These are phyloP conservation scores for Psilanteris sp. DNA, from an alignment of 1,140 invertebrate species.

Conservation along the genomic window DNA sequence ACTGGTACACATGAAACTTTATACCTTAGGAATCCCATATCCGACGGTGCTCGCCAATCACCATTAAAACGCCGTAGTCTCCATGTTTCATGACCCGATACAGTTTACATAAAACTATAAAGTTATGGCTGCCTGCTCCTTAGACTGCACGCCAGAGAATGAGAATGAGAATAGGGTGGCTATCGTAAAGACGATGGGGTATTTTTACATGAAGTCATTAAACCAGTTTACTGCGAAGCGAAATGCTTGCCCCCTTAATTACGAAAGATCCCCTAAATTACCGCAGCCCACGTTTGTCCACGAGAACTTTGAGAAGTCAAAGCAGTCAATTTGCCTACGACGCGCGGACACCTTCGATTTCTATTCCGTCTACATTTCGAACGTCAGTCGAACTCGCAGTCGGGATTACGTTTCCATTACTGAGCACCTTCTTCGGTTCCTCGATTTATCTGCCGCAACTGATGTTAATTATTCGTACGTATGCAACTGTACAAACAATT, in stretches of 20 bases:
- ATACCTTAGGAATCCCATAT: conserved; percentile 60
- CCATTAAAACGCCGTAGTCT: conserved; percentile 70
- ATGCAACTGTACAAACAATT: too few species aligned
- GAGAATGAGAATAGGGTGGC: conserved; percentile 56
- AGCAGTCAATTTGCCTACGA: conserved; percentile 18
- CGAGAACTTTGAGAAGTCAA: conserved; percentile 20
- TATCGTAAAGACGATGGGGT: conserved; percentile 73
- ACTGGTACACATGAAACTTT: conserved; percentile 64
- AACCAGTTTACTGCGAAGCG: conserved; percentile 62
- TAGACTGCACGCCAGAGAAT: conserved; percentile 50
- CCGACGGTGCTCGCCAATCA: conserved; percentile 69
- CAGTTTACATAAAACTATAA: conserved; percentile 77
- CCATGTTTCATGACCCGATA: conserved; percentile 72
- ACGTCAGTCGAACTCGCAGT: too few species aligned
- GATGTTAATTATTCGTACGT: too few species aligned
- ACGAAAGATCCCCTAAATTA: conserved; percentile 62
- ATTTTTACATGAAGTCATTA: conserved; percentile 68
- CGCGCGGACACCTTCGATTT: too few species aligned
- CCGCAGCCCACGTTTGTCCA: conserved; percentile 31
- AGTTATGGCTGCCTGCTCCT: conserved; percentile 69
- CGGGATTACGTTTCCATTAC: too few species aligned
- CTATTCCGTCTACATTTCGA: too few species aligned
- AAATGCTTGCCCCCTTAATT: conserved; percentile 63
- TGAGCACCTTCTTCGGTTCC: too few species aligned
- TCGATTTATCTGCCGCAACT: too few species aligned